phyloP scores from a whole-genome alignment of 1,140 invertebrate genomes.

The Drosophila guanche region DNA sequence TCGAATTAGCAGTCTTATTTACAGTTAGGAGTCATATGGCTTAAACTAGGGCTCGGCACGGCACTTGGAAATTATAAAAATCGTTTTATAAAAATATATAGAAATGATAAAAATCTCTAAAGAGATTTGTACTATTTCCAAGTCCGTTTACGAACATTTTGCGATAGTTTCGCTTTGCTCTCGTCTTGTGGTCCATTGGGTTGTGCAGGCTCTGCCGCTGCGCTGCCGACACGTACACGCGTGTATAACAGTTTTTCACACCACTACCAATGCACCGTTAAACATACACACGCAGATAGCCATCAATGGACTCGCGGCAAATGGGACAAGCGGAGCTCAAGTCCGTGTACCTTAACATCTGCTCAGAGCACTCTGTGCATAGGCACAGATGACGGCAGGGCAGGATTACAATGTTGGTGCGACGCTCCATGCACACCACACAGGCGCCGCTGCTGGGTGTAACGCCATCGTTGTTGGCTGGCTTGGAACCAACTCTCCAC shows the following conservation, averaged over 20 bases:
- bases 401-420: constrained; percentile 51
- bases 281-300: constrained; percentile 41
- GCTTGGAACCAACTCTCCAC: background rate
- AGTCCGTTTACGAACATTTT: too few relatives aligned
- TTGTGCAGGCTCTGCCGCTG: too few relatives aligned
- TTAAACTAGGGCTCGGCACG: too few relatives aligned
- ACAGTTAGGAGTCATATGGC: too few relatives aligned
- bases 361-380: constrained; percentile 53
- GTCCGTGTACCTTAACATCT: constrained; percentile 1
- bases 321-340: constrained; percentile 46
- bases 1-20: constrained; percentile 31
- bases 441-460: constrained; percentile 12
- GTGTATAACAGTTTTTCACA: too few relatives aligned
- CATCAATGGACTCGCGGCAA: constrained; percentile 43
- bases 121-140: too few relatives aligned
- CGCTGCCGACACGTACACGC: too few relatives aligned
- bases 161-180: too few relatives aligned
- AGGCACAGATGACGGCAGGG: constrained; percentile 64
- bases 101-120: too few relatives aligned
- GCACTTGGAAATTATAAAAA: constrained; percentile 2
- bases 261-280: background rate
- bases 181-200: too few relatives aligned
- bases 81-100: background rate
- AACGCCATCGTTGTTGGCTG: background rate
- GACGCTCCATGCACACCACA: constrained; percentile 59